Percentiles rank a stretch among this genome's conserved stretches.
phyloP scores from a whole-genome alignment of 1,140 invertebrate genomes.

The Latrodectus geometricus region DNA sequence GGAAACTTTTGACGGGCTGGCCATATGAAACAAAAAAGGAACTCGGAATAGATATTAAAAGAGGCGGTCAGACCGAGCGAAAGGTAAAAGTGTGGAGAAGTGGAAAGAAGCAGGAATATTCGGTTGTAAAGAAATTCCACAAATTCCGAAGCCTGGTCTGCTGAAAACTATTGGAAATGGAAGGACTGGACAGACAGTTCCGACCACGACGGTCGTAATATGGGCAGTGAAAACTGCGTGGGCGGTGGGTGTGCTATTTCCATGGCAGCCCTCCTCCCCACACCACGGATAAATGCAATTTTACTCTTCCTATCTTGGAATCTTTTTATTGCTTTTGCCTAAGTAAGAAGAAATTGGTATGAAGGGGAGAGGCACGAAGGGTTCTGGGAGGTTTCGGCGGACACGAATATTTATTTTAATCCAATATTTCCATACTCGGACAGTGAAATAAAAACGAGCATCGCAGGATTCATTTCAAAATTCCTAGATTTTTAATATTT shows the following conservation, averaged over 20 bases:
- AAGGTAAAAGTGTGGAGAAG: slow-evolving; percentile 20
- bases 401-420: slow-evolving; percentile 58
- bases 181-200: slow-evolving; percentile 45
- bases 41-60: slow-evolving; percentile 58
- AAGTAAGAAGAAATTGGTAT: slow-evolving; percentile 51
- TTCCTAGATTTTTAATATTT: too few species aligned
- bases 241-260: slow-evolving; percentile 44
- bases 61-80: slow-evolving; percentile 12
- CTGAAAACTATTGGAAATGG: slow-evolving; percentile 60
- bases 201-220: slow-evolving; percentile 46
- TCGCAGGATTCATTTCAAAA: background rate
- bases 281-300: slow-evolving; percentile 52
- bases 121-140: slow-evolving; percentile 59
- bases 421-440: slow-evolving; percentile 16
- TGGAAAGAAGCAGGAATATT: slow-evolving; percentile 48
- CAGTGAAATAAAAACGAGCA: background rate
- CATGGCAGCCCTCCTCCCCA: slow-evolving; percentile 45
- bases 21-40: slow-evolving; percentile 39
- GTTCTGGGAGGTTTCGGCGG: background rate
- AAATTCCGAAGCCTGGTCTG: slow-evolving; percentile 56
- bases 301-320: slow-evolving; percentile 55
- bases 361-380: background rate
- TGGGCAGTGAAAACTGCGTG: slow-evolving; percentile 58
- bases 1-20: background rate
- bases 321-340: slow-evolving; percentile 61